Conservation (phyloP, 37 sponge, comb jelly and placozoan genomes). For the Mnemiopsis leidyi region DNA sequence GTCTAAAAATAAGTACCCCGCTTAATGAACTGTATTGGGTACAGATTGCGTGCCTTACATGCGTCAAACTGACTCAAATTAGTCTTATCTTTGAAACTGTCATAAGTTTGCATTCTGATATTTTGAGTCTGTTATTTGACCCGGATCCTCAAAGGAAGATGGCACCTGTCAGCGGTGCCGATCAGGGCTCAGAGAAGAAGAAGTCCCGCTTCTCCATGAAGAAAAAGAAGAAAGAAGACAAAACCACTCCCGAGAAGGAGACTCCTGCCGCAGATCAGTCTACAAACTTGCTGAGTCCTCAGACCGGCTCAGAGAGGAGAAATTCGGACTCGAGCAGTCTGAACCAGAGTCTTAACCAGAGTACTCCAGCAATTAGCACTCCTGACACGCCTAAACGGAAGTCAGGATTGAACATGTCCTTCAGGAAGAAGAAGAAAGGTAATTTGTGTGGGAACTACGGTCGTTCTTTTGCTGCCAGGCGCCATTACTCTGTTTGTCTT, state of each 20-base stretch:
- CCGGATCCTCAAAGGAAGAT: not conserved
- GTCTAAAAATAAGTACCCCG: not conserved
- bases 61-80: not conserved
- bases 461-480: too few relatives aligned
- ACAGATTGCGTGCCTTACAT: not conserved
- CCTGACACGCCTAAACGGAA: not conserved
- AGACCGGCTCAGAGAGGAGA: not conserved
- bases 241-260: not conserved
- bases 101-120: not conserved
- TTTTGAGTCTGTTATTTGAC: not conserved
- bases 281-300: not conserved
- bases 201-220: not conserved
- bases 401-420: constrained; percentile 3
- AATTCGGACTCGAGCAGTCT: not conserved
- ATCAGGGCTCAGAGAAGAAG: not conserved
- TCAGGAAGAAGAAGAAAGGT: constrained; percentile 44
- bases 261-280: not conserved
- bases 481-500: too few relatives aligned
- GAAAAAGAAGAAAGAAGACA: constrained; percentile 4
- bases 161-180: not conserved
- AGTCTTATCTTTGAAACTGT: not conserved
- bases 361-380: not conserved
- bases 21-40: not conserved
- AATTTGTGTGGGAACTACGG: not conserved
- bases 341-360: not conserved